phyloP scores from a whole-genome alignment of 1,140 invertebrate species.

The Phocides pigmalion region DNA sequence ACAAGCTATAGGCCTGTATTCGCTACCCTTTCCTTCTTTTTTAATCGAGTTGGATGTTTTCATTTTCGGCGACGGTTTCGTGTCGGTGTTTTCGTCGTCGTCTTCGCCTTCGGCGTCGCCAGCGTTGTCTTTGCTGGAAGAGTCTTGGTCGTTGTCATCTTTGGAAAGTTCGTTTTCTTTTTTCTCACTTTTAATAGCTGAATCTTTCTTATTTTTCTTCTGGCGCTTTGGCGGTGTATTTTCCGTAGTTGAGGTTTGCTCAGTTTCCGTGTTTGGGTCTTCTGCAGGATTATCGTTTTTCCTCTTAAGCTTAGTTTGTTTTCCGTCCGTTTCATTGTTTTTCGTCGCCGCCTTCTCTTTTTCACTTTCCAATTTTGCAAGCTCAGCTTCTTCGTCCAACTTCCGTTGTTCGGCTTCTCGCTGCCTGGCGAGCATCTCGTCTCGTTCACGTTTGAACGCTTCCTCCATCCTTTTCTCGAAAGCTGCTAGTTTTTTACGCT shows the following conservation, averaged over 20 bases:
- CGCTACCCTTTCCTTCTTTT: conserved; percentile 79
- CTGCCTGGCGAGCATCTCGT: no score
- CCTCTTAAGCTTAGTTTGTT: neutral
- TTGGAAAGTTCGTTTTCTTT: neutral
- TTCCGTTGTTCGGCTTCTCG: no score
- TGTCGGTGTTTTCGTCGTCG: conserved; percentile 64
- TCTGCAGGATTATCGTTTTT: neutral
- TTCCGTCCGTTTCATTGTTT: no score
- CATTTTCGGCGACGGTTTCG: conserved; percentile 30
- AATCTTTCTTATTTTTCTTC: neutral
- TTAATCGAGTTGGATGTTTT: conserved; percentile 17
- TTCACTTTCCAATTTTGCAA: no score
- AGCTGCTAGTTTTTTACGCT: neutral
- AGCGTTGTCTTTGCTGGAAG: conserved; percentile 52
- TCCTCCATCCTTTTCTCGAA: neutral
- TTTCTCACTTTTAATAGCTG: neutral
- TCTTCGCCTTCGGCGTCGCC: conserved; percentile 60
- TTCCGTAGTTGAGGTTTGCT: neutral
- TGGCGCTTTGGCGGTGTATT: neutral
- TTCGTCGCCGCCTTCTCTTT: no score
- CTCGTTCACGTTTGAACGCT: neutral
- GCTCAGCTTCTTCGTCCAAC: no score
- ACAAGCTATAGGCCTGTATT: conserved; percentile 5
- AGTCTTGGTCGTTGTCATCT: conserved; percentile 47
- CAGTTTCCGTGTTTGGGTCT: neutral